A percentile compares a stretch with the other conserved stretches of the same genome.
Evolutionary conservation across 1,140 invertebrate genomes (phyloP).

Genomic region (Octopus bimaculoides): DNA sequence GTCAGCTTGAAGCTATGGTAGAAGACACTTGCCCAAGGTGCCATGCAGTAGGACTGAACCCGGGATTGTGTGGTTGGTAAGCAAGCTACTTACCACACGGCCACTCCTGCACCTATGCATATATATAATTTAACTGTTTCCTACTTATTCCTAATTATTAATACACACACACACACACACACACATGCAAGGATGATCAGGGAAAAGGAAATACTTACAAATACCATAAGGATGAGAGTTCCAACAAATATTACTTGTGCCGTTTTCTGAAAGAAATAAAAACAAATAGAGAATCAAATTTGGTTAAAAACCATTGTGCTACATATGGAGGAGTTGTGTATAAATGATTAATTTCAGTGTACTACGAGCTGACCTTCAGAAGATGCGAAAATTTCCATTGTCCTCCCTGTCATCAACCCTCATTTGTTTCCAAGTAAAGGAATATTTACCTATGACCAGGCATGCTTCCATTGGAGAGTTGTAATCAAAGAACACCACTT

Average conservation of each 20-base stretch:
- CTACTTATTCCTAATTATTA: neutral
- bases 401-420: neutral
- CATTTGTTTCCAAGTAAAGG: neutral
- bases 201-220: conserved; percentile 28
- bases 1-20: no score
- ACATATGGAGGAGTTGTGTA: neutral
- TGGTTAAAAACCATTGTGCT: neutral
- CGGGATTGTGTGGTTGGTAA: no score
- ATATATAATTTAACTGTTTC: neutral
- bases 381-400: neutral
- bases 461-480: no score
- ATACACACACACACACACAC: neutral
- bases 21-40: no score
- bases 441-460: no score
- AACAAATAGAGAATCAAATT: neutral
- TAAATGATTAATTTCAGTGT: neutral
- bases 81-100: neutral
- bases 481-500: no score
- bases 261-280: conserved; percentile 30
- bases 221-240: conserved; percentile 33
- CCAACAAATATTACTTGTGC: conserved; percentile 36
- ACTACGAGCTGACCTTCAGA: neutral
- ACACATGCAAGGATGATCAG: neutral
- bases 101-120: neutral
- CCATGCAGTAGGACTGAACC: no score